Percentiles rank a stretch among this genome's conserved stretches.
These are phyloP conservation scores for Danionella cerebrum DNA, from an alignment of 2,113 vertebrate species.

Conservation along the genomic window DNA sequence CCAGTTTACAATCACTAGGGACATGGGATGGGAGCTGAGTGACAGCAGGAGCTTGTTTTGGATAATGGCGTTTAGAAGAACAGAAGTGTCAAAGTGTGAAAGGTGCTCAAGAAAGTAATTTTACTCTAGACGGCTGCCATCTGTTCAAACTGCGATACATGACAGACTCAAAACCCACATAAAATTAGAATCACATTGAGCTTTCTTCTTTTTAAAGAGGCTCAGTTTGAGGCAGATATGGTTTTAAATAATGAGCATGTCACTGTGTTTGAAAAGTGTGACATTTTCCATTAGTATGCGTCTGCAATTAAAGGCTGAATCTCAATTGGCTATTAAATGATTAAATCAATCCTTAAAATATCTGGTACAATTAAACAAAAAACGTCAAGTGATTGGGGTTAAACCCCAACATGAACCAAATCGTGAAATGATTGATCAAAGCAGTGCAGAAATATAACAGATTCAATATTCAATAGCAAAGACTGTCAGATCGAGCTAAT, in stretches of 20 bases:
- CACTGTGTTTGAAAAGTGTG: background rate
- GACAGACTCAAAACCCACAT: background rate
- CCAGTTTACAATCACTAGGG: background rate
- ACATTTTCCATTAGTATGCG: background rate
- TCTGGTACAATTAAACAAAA: too few relatives aligned
- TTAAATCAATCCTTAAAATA: too few relatives aligned
- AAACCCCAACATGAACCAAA: too few relatives aligned
- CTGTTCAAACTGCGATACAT: background rate
- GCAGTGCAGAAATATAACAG: too few relatives aligned
- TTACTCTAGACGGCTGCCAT: constrained; percentile 3
- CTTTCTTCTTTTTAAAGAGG: background rate
- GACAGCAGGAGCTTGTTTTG: background rate
- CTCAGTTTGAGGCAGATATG: background rate
- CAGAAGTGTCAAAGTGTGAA: background rate
- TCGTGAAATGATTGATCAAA: too few relatives aligned
- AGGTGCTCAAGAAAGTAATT: constrained; percentile 17
- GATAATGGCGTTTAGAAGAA: background rate
- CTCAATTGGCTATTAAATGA: too few relatives aligned
- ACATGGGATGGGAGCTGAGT: background rate
- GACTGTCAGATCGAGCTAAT: too few relatives aligned
- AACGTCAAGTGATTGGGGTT: too few relatives aligned
- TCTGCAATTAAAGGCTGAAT: background rate
- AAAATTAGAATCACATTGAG: background rate
- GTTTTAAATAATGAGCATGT: background rate
- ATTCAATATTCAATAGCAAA: too few relatives aligned